Percentiles rank a stretch among this genome's conserved stretches.
Conservation (phyloP, 2,113 vertebrate genomes). For the Okapia johnstoni region DNA sequence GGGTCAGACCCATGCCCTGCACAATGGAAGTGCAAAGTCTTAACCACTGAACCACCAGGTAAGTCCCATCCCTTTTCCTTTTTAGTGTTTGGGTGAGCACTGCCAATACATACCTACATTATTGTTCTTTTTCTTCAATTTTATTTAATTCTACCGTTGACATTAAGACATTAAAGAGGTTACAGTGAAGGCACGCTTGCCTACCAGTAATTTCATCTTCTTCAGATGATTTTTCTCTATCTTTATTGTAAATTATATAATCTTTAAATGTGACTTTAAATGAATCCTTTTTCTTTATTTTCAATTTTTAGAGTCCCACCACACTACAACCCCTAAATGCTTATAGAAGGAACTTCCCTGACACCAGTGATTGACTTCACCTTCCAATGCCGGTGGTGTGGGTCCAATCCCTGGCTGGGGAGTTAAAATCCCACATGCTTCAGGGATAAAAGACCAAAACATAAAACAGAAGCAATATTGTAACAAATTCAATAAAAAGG, state of each 20-base stretch:
- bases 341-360: neutral
- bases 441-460: neutral
- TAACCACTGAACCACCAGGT: neutral
- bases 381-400: neutral
- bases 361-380: neutral
- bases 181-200: neutral
- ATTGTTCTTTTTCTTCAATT: neutral
- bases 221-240: neutral
- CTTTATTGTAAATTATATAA: neutral
- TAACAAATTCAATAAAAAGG: neutral
- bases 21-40: neutral
- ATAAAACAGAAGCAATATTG: neutral
- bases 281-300: neutral
- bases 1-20: neutral
- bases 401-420: neutral
- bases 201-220: neutral
- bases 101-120: neutral
- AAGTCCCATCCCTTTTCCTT: neutral
- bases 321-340: neutral
- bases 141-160: neutral
- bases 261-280: slow-evolving; percentile 12
- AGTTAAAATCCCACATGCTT: neutral
- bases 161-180: neutral
- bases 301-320: neutral
- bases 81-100: neutral